Conservation (phyloP, 2,113 vertebrate species). For the Dicrurus megarhynchus region DNA sequence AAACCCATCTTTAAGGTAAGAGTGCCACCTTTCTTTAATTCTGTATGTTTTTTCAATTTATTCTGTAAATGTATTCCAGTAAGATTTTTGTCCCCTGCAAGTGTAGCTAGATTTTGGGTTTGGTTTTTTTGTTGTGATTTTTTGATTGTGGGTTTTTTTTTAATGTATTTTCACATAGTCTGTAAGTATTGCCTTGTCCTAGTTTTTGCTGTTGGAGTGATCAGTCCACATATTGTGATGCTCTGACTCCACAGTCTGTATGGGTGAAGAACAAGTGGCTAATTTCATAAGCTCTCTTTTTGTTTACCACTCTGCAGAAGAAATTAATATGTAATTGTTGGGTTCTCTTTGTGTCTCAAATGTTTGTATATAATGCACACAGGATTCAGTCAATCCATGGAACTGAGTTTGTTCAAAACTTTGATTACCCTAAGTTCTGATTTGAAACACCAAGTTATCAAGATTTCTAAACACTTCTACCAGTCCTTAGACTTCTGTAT, state of each 20-base stretch:
- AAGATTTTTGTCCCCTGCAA: neutral
- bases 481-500: neutral
- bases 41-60: neutral
- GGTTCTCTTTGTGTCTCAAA: neutral
- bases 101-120: neutral
- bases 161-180: neutral
- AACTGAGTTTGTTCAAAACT: neutral
- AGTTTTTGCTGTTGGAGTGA: neutral
- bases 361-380: neutral
- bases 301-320: neutral
- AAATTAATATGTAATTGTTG: neutral
- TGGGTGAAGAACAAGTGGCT: neutral
- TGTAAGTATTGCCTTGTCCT: neutral
- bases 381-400: neutral
- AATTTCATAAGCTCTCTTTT: neutral
- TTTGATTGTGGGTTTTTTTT: fast-evolving
- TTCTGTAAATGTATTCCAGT: neutral
- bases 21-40: neutral
- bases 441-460: neutral
- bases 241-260: neutral
- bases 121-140: neutral
- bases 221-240: neutral
- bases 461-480: neutral
- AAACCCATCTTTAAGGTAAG: slow-evolving; percentile 60
- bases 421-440: neutral